Evolutionary conservation across 2,113 vertebrate species (phyloP).

Genomic region (Cyanoramphus novaezelandiae): DNA sequence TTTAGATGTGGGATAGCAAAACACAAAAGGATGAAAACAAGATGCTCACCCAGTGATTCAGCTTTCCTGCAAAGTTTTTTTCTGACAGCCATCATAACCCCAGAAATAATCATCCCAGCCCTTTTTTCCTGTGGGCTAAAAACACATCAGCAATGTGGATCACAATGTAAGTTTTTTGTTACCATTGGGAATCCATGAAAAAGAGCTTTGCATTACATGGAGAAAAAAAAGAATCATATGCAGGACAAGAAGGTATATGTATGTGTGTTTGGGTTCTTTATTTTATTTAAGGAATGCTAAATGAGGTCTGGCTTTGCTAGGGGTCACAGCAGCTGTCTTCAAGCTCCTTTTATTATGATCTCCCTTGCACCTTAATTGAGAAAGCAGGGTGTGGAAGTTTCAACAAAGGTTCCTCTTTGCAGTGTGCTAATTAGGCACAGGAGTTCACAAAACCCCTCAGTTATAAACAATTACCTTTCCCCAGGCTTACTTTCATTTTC

Average conservation of each 20-base stretch:
- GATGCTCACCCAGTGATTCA: conserved; percentile 47
- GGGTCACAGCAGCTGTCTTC: conserved; percentile 11
- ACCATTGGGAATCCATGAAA: not conserved
- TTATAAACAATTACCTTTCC: conserved; percentile 55
- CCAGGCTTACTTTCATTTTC: conserved; percentile 39
- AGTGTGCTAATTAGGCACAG: conserved; percentile 51
- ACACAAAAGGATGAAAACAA: conserved; percentile 48
- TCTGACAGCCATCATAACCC: conserved; percentile 3
- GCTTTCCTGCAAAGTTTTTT: conserved; percentile 49
- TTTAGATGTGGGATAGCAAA: conserved; percentile 56
- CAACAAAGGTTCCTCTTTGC: conserved; percentile 56
- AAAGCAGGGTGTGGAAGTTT: conserved; percentile 44
- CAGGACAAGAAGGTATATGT: not conserved
- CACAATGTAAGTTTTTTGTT: not conserved
- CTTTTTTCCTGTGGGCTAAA: conserved; percentile 29
- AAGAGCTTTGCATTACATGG: not conserved
- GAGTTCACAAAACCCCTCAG: conserved; percentile 50
- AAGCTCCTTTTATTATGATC: conserved; percentile 7
- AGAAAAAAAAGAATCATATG: not conserved
- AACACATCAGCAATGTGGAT: not conserved
- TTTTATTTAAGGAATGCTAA: conserved; percentile 9
- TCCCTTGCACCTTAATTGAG: conserved; percentile 48
- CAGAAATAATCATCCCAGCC: conserved; percentile 5
- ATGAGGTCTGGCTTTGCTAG: conserved; percentile 28
- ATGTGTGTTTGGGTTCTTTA: not conserved